Base-by-base conservation (phyloP, 2,888 invertebrate species). In the Rhaphigaster nebulosa region DNA sequence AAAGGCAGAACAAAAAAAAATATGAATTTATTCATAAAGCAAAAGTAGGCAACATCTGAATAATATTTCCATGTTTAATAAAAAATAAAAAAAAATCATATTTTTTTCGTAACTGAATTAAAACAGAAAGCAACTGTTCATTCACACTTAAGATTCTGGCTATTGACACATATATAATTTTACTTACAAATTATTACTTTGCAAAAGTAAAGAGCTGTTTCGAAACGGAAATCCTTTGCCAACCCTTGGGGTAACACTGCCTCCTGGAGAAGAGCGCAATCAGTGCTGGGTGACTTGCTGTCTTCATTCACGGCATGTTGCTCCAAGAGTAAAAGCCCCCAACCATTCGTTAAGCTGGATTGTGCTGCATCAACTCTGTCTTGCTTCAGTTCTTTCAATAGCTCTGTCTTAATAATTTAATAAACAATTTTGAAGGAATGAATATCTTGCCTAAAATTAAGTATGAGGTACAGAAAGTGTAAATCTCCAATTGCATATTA, bases 141-240 rank as follows among this genome's bases (percentile, higher is more conserved):
- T 76, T 20, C 4, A 23, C 20, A 23, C 38, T 76, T 8, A 20
- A 23, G 20, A 38, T 76, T 38, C 70, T 20, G 38, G 1, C 70
- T 70, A 34, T 34, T 76, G 38, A 38, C 34, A 76, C 34, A 38
- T 38, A 23, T 38, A 76, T 38, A 76, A 34, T 76, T 76, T 76
- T 38, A 76, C 70, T 34, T 76, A 76, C 70, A 76, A 76, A 76
- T 76, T 76, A 76, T 76, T 76, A 76, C 23, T 76, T 76, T 76
- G 70, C 34, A 20, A 76, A 76, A 76, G 20, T 20, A 76, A 76
- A 76, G 70, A 38, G 29, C 8, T 38, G 34, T 76, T 76, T 38
- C 34, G 70, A 76, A 76, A 76, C 70, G 26, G 70, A 76, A 76
- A 76, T 76, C 34, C 70, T 76, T 76, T 76, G 70, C 12, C 70